A percentile compares a stretch with the other conserved stretches of the same genome.
Evolutionary conservation across 2,888 invertebrate species (phyloP).

Genomic region (Chloromyia formosa): DNA sequence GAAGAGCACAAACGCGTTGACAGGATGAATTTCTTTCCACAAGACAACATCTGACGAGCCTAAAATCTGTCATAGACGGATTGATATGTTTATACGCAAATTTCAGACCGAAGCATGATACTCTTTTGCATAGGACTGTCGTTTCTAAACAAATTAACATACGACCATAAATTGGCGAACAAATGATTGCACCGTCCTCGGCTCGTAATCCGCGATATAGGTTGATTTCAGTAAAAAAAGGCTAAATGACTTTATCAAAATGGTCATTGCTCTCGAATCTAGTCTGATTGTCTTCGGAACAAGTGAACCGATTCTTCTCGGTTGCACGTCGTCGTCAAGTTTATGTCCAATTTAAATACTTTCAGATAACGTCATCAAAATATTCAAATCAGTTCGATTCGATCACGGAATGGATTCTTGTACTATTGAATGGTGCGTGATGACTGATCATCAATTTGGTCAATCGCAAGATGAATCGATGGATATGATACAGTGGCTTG

Average conservation of each 20-base stretch:
- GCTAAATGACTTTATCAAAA: conserved; percentile 48
- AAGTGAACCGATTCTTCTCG: not conserved
- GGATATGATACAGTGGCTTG: not conserved
- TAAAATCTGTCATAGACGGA: conserved; percentile 49
- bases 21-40: conserved; percentile 47
- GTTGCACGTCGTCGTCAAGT: not conserved
- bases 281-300: not conserved
- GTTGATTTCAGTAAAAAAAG: conserved; percentile 17
- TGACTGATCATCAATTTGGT: conserved; percentile 49
- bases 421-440: conserved; percentile 46
- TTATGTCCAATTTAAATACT: conserved; percentile 48
- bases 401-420: conserved; percentile 15
- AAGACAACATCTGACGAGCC: conserved; percentile 43
- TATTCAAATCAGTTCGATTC: conserved; percentile 49
- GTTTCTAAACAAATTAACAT: conserved; percentile 45
- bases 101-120: conserved; percentile 30
- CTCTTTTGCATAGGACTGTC: conserved; percentile 24
- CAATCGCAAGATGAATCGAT: conserved; percentile 21
- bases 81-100: conserved; percentile 46
- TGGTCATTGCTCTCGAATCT: conserved; percentile 23
- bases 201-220: conserved; percentile 15
- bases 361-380: conserved; percentile 50
- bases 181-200: conserved; percentile 28
- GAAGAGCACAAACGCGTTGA: conserved; percentile 39
- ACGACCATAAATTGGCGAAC: conserved; percentile 47